Evolutionary conservation across 2,113 vertebrate genomes (phyloP), one percentile per base, ranked within the genome.

Genomic region (Labeo rohita): DNA sequence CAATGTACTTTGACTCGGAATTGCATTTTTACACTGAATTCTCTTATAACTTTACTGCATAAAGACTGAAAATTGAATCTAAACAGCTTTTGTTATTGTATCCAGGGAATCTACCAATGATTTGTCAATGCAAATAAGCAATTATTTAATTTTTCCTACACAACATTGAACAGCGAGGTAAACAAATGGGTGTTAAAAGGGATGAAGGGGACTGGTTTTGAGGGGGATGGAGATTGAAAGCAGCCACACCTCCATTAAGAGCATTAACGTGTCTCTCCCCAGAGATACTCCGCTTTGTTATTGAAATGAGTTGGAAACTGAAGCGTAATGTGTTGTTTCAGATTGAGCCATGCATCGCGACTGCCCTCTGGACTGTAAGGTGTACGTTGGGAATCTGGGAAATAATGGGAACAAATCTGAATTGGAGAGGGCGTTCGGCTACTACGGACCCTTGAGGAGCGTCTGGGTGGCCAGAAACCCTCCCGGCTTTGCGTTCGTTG

Each of bases 391-490:
- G 86, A 99, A 99, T 92, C 94, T 99, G 91, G 98, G 98, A 36
- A 99, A 98, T 89, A 99, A 98, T 96, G 98, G 98, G 85, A 99
- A 99, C 94, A 99, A 99, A 91, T 98, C 98, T 0, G 98, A 99
- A 89, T 84, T 99, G 89, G 98, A 99, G 88, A 91, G 97, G 80
- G 94, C 98, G 2, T 99, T 99, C 86, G 98, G 98, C 88, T 99
- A 99, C 91, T 99, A 99, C 9, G 98, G 98, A 76, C 98, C 98
- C 2, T 95, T 99, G 75, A 96, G 98, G 28, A 99, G 97, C 21
- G 98, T 99, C 2, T 99, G 98, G 98, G 98, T 99, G 91, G 98
- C 98, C 0, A 95, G 98, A 81, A 99, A 99, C 90, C 98, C 98
- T 79, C 98, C 98, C 3, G 98, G 98, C 13, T 99, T 99, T 84